Conservation (phyloP, 2,113 vertebrate species). For the Siniperca chuatsi region DNA sequence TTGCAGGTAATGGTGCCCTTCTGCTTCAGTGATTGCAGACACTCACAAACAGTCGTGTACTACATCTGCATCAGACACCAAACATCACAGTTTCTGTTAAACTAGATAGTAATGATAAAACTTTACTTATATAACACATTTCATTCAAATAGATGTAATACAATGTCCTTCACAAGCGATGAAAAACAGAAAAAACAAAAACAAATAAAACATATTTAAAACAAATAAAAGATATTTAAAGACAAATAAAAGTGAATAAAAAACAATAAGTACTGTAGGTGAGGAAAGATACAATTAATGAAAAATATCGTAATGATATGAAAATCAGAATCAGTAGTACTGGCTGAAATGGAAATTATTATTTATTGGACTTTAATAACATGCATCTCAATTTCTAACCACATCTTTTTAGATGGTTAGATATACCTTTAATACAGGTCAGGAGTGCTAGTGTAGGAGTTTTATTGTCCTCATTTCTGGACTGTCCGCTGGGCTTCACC, state of each 20-base stretch:
- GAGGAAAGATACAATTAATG: too few relatives aligned
- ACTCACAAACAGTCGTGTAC: background rate
- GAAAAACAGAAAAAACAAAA: background rate
- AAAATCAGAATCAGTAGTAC: background rate
- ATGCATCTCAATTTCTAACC: background rate
- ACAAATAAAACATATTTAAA: too few relatives aligned
- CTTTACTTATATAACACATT: too few relatives aligned
- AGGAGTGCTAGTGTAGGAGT: background rate
- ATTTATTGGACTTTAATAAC: too few relatives aligned
- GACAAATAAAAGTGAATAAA: background rate
- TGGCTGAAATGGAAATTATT: background rate
- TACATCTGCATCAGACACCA: background rate
- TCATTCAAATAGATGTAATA: background rate
- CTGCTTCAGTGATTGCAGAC: background rate
- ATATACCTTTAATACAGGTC: background rate
- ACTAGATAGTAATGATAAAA: background rate
- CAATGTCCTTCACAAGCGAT: background rate
- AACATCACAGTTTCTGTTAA: background rate
- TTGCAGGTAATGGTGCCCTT: background rate
- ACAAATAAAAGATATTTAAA: background rate
- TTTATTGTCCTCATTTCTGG: slow-evolving; percentile 30
- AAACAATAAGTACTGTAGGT: background rate
- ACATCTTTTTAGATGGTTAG: background rate
- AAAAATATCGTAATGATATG: too few relatives aligned
- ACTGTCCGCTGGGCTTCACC: slow-evolving; percentile 5